phyloP scores from a whole-genome alignment of 1,140 invertebrate genomes.

The Drosophila repleta region DNA sequence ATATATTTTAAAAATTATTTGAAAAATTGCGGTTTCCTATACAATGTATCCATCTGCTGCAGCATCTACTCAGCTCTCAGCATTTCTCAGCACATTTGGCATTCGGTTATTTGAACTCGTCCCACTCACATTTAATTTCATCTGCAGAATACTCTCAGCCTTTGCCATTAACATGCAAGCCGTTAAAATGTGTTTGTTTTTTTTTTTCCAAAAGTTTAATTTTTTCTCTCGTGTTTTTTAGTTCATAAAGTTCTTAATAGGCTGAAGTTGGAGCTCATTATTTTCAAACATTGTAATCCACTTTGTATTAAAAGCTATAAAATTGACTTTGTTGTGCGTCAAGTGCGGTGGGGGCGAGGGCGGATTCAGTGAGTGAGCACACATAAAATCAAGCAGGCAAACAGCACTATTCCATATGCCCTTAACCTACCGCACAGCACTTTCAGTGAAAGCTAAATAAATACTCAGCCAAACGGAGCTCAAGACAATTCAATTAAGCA shows the following conservation, averaged over 20 bases:
- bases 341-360: background rate
- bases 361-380: background rate
- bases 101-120: background rate
- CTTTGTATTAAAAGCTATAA: slow-evolving; percentile 38
- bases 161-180: slow-evolving; percentile 35
- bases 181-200: slow-evolving; percentile 5
- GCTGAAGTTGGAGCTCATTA: slow-evolving; percentile 45
- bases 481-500: slow-evolving; percentile 74
- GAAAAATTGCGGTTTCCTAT: too few relatives aligned
- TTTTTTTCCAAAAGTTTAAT: slow-evolving; percentile 26
- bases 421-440: slow-evolving; percentile 5
- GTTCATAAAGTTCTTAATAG: slow-evolving; percentile 60
- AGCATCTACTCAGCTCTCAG: too few relatives aligned
- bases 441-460: slow-evolving; percentile 28
- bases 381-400: slow-evolving; percentile 1
- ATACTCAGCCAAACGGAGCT: slow-evolving; percentile 43
- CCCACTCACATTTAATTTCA: slow-evolving; percentile 3
- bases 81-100: slow-evolving; percentile 1
- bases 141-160: background rate
- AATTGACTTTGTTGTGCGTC: slow-evolving; percentile 6
- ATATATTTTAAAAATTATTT: too few relatives aligned
- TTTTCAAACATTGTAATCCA: slow-evolving; percentile 50
- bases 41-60: too few relatives aligned
- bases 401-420: slow-evolving; percentile 7
- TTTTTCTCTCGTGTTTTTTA: slow-evolving; percentile 33